A percentile compares a stretch with the other conserved stretches of the same genome.
These are phyloP conservation scores for Globicephala melas DNA, from an alignment of 2,113 vertebrate genomes.

Conservation along the genomic window DNA sequence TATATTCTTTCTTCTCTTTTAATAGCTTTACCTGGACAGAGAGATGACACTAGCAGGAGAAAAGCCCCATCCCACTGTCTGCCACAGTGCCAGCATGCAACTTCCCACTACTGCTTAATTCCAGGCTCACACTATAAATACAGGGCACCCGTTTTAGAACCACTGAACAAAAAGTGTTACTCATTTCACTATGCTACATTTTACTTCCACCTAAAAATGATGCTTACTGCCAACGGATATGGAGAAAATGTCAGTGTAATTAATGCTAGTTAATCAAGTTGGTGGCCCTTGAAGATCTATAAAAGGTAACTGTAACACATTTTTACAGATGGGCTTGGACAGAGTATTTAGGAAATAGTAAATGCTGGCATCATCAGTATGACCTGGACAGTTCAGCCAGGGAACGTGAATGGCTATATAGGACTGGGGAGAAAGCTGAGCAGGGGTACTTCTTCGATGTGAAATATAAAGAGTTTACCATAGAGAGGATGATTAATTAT, in stretches of 20 bases:
- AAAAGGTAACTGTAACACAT: neutral
- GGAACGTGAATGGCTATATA: accelerated
- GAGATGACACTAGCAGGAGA: accelerated
- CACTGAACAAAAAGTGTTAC: neutral
- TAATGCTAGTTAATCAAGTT: neutral
- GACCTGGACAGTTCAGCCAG: neutral
- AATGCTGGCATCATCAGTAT: neutral
- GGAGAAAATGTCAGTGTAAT: neutral
- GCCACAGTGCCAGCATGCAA: neutral
- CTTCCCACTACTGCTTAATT: neutral
- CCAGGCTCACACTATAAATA: slow-evolving; percentile 7
- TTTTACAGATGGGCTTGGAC: neutral
- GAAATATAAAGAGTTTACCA: neutral
- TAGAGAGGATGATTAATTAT: neutral
- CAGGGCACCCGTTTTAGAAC: neutral
- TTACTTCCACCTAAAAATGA: neutral
- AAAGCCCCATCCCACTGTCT: too few relatives aligned
- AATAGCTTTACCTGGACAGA: neutral
- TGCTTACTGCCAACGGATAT: neutral
- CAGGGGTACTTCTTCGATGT: too few relatives aligned
- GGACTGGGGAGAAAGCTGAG: neutral
- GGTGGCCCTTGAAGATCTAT: neutral
- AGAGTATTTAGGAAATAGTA: neutral
- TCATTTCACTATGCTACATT: neutral
- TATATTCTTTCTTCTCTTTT: neutral